phyloP scores from a whole-genome alignment of 2,888 invertebrate genomes.

The Deilephila porcellus region DNA sequence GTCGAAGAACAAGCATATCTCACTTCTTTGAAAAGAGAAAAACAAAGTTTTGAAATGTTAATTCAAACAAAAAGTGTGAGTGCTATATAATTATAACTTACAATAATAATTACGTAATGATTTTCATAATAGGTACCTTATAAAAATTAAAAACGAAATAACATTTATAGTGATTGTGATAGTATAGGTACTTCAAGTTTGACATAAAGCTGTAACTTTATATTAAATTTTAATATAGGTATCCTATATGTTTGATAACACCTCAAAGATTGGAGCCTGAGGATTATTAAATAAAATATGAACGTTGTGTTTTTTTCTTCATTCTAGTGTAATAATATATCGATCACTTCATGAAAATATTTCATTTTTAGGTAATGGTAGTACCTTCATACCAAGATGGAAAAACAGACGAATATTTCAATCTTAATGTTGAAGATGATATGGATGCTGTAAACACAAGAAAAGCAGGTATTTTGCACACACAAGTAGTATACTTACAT shows the following conservation, averaged over 20 bases:
- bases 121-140: too few relatives aligned
- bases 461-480: slow-evolving; percentile 83
- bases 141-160: too few relatives aligned
- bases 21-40: slow-evolving; percentile 95
- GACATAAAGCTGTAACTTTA: too few relatives aligned
- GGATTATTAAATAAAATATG: too few relatives aligned
- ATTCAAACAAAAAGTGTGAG: slow-evolving; percentile 96
- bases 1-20: slow-evolving; percentile 99
- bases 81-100: neutral
- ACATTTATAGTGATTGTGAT: too few relatives aligned
- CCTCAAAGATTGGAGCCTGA: too few relatives aligned
- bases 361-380: slow-evolving; percentile 89
- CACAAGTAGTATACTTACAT: neutral
- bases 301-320: neutral
- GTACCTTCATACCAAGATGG: slow-evolving; percentile 95
- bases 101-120: too few relatives aligned
- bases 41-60: slow-evolving; percentile 96
- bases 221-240: too few relatives aligned
- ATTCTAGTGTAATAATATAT: neutral
- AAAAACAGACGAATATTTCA: slow-evolving; percentile 87
- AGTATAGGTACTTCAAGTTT: too few relatives aligned
- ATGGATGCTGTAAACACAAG: slow-evolving; percentile 82
- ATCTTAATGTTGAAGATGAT: slow-evolving; percentile 70
- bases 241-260: too few relatives aligned
- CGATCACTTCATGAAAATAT: neutral